These are phyloP conservation scores for Montipora sp. DNA, from an alignment of 64 coral and sea anemone genomes.

Conservation along the genomic window DNA sequence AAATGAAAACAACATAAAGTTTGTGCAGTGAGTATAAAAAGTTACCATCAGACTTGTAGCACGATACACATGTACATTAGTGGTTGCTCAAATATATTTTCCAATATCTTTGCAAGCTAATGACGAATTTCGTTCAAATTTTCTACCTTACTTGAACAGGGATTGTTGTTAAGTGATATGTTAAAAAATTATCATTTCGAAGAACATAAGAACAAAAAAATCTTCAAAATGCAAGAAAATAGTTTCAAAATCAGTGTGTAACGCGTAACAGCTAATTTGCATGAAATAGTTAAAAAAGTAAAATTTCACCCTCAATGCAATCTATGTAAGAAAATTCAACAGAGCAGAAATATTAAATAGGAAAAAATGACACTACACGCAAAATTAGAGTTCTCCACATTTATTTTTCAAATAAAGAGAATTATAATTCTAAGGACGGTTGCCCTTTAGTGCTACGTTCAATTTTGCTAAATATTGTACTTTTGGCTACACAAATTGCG, in stretches of 20 bases:
- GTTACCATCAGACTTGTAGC: background rate
- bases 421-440: no score
- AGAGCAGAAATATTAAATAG: no score
- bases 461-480: no score
- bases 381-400: no score
- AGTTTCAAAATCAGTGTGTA: slow-evolving; percentile 37
- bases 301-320: no score
- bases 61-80: slow-evolving; percentile 15
- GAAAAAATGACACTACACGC: no score
- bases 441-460: background rate
- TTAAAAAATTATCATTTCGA: background rate
- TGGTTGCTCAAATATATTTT: slow-evolving; percentile 40
- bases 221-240: slow-evolving; percentile 9
- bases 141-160: slow-evolving; percentile 17
- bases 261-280: background rate
- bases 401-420: no score
- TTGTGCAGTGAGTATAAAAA: no score
- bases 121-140: background rate
- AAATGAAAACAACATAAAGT: no score
- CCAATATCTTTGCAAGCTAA: slow-evolving; percentile 32
- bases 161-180: slow-evolving; percentile 21
- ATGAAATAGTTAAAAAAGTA: no score
- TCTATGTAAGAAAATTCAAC: no score
- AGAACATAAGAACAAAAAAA: background rate
- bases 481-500: no score